Percentiles rank a stretch among this genome's conserved stretches.
These are phyloP conservation scores for Penaeus monodon DNA, from an alignment of 2,888 invertebrate species.

Conservation along the genomic window DNA sequence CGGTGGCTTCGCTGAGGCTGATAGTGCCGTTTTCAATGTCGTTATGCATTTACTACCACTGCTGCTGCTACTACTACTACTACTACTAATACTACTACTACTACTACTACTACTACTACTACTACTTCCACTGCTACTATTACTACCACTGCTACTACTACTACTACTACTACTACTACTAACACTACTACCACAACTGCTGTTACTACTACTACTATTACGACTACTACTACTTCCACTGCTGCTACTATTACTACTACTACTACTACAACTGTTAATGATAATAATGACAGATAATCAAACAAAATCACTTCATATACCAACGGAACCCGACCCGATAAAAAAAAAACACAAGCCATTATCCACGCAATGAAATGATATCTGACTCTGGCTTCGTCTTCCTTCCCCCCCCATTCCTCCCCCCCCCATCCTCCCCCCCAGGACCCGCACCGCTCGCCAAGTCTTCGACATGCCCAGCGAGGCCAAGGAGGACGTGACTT, in stretches of 20 bases:
- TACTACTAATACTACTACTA: neutral
- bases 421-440: too few relatives aligned
- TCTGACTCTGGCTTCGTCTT: too few relatives aligned
- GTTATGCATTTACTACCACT: neutral
- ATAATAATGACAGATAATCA: too few relatives aligned
- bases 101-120: conserved; percentile 2
- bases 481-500: too few relatives aligned
- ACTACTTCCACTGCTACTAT: neutral
- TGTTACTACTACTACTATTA: neutral
- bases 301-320: too few relatives aligned
- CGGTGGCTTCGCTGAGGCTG: neutral
- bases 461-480: too few relatives aligned
- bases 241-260: neutral
- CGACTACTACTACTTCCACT: neutral
- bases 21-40: neutral
- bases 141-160: conserved; percentile 1
- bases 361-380: too few relatives aligned
- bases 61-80: conserved; percentile 13
- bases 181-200: neutral
- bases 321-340: too few relatives aligned
- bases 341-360: too few relatives aligned
- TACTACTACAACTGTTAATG: neutral
- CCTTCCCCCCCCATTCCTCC: too few relatives aligned
- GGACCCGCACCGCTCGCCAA: too few relatives aligned
- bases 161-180: conserved; percentile 12